These are phyloP conservation scores for Dasysyrphus tricinctus DNA, from an alignment of 2,888 invertebrate genomes.

Conservation along the genomic window DNA sequence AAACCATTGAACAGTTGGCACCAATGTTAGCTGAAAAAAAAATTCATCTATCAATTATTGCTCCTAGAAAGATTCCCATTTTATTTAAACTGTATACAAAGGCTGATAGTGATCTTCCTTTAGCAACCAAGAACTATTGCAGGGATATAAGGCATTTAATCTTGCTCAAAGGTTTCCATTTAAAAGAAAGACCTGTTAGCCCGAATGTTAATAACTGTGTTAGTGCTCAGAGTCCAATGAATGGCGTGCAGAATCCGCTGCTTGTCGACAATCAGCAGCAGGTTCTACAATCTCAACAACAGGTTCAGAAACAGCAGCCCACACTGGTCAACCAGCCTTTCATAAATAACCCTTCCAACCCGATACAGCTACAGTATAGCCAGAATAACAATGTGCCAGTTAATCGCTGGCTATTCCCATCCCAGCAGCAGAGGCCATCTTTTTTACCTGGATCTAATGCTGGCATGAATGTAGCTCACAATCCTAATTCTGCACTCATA, in stretches of 20 bases:
- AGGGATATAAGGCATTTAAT: slow-evolving; percentile 94
- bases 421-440: slow-evolving; percentile 75
- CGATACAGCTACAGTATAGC: slow-evolving; percentile 80
- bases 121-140: slow-evolving; percentile 94
- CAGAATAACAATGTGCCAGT: slow-evolving; percentile 77
- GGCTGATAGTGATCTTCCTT: slow-evolving; percentile 93
- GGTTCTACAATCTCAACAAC: slow-evolving; percentile 54
- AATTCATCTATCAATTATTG: slow-evolving; percentile 93
- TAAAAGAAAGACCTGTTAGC: slow-evolving; percentile 89
- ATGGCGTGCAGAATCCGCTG: slow-evolving; percentile 63
- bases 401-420: slow-evolving; percentile 72
- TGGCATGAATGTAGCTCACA: slow-evolving; percentile 79
- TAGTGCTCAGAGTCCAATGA: slow-evolving; percentile 74
- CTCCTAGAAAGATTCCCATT: slow-evolving; percentile 94
- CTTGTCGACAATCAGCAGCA: slow-evolving; percentile 72
- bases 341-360: slow-evolving; percentile 80
- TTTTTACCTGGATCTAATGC: slow-evolving; percentile 55
- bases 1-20: slow-evolving; percentile 93
- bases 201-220: slow-evolving; percentile 81
- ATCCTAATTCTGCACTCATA: slow-evolving; percentile 85
- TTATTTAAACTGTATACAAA: slow-evolving; percentile 95
- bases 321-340: slow-evolving; percentile 78
- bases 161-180: slow-evolving; percentile 88
- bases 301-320: slow-evolving; percentile 60
- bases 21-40: slow-evolving; percentile 91